These are phyloP conservation scores for Scaeva pyrastri DNA, from an alignment of 2,888 invertebrate species.

Conservation along the genomic window DNA sequence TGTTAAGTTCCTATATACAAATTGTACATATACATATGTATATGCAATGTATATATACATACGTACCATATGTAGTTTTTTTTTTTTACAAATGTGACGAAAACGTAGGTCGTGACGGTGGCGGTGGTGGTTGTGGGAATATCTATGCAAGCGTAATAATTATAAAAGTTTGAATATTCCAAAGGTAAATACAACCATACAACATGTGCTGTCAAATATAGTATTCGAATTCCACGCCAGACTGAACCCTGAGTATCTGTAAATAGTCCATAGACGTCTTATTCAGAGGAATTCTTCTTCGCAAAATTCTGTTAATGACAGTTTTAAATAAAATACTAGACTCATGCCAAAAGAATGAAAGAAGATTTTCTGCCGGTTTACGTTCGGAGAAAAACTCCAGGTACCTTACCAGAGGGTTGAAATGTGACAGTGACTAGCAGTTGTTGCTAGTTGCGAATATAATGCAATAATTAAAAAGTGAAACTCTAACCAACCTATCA, in stretches of 20 bases:
- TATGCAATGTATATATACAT: not conserved
- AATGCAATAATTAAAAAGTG: constrained; percentile 71
- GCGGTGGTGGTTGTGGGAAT: constrained; percentile 8
- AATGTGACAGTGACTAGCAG: constrained; percentile 32
- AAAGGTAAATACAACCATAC: constrained; percentile 35
- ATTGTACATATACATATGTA: no score
- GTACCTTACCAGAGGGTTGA: constrained; percentile 49
- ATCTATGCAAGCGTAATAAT: constrained; percentile 3
- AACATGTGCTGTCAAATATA: constrained; percentile 70
- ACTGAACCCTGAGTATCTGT: constrained; percentile 52
- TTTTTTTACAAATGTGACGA: not conserved
- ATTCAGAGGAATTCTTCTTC: constrained; percentile 51
- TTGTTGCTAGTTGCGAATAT: constrained; percentile 60
- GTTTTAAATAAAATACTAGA: constrained; percentile 66
- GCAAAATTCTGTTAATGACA: constrained; percentile 67
- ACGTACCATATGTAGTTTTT: not conserved
- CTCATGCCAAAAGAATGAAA: constrained; percentile 48
- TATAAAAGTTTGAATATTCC: not conserved
- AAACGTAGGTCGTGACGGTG: constrained; percentile 17
- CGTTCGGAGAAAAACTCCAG: constrained; percentile 22
- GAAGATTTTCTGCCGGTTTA: not conserved
- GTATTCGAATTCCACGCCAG: constrained; percentile 71
- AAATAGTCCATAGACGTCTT: constrained; percentile 70
- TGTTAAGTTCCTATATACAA: not conserved
- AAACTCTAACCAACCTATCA: constrained; percentile 59